These are phyloP conservation scores for Ischnus inquisitorius DNA, from an alignment of 2,888 invertebrate species.

Conservation along the genomic window DNA sequence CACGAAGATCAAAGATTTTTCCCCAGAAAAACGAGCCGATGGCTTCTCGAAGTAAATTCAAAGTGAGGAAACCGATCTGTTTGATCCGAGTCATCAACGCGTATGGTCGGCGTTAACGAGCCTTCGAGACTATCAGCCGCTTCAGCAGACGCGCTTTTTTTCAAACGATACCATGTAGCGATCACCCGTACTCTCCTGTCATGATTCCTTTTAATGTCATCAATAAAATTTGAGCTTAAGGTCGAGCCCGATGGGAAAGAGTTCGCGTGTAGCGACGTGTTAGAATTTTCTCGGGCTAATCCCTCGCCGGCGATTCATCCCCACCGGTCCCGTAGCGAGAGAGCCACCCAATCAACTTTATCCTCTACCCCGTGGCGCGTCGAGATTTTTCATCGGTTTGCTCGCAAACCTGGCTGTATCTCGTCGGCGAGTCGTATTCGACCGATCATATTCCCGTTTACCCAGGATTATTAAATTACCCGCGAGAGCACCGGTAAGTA, in stretches of 20 bases:
- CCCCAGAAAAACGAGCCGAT: neutral
- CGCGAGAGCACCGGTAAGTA: constrained; percentile 19
- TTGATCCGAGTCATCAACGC: neutral
- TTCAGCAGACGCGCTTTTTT: constrained; percentile 37
- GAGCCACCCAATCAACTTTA: constrained; percentile 65
- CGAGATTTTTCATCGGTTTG: constrained; percentile 30
- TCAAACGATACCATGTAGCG: constrained; percentile 34
- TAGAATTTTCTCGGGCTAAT: constrained; percentile 58
- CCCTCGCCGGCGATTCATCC: constrained; percentile 53
- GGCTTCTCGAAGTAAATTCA: neutral
- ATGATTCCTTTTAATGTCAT: constrained; percentile 58
- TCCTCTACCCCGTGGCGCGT: constrained; percentile 35
- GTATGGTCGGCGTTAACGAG: constrained; percentile 20
- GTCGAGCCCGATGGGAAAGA: constrained; percentile 17
- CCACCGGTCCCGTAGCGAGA: constrained; percentile 45
- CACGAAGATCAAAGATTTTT: neutral
- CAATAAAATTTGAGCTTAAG: constrained; percentile 63
- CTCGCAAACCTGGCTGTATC: constrained; percentile 19
- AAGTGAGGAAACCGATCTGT: neutral
- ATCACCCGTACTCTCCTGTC: constrained; percentile 8
- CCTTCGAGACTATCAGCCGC: constrained; percentile 20
- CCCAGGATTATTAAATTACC: constrained; percentile 67
- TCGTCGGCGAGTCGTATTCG: constrained; percentile 48
- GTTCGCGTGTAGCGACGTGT: constrained; percentile 19
- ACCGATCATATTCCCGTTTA: constrained; percentile 65